Percentiles rank a stretch among this genome's conserved stretches.
These are phyloP conservation scores for Hexactinellida sp. DNA, from an alignment of 37 sponge, comb jelly and placozoan species.

Conservation along the genomic window DNA sequence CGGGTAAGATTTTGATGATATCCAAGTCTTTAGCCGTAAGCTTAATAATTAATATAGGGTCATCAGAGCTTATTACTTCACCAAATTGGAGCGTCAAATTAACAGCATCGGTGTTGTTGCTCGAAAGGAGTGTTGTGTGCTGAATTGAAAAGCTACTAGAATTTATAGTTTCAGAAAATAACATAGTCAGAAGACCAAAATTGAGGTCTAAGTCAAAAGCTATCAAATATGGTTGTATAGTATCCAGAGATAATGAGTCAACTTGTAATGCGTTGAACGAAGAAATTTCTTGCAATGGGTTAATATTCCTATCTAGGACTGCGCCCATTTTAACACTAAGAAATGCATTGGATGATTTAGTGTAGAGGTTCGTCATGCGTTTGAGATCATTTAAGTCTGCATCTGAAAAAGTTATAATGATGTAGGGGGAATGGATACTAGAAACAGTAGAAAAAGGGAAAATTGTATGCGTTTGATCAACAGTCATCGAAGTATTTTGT, in stretches of 20 bases:
- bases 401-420: conserved; percentile 30
- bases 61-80: conserved; percentile 12
- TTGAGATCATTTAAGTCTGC: conserved; percentile 73
- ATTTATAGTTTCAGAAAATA: conserved; percentile 73
- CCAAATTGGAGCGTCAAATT: conserved; percentile 37
- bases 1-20: conserved; percentile 35
- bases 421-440: conserved; percentile 33
- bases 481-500: conserved; percentile 32
- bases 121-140: neutral
- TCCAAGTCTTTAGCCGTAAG: conserved; percentile 51
- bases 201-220: conserved; percentile 66
- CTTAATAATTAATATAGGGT: conserved; percentile 37
- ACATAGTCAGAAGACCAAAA: conserved; percentile 47
- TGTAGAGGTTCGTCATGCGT: conserved; percentile 41
- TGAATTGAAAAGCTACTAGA: neutral
- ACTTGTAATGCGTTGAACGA: conserved; percentile 26
- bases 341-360: conserved; percentile 28
- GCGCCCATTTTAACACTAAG: conserved; percentile 37
- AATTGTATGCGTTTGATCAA: neutral
- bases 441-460: conserved; percentile 10
- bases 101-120: conserved; percentile 26
- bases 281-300: neutral
- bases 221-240: conserved; percentile 28
- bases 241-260: conserved; percentile 25
- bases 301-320: conserved; percentile 11